phyloP scores from a whole-genome alignment of 2,113 vertebrate genomes.

The Xiphias gladius region DNA sequence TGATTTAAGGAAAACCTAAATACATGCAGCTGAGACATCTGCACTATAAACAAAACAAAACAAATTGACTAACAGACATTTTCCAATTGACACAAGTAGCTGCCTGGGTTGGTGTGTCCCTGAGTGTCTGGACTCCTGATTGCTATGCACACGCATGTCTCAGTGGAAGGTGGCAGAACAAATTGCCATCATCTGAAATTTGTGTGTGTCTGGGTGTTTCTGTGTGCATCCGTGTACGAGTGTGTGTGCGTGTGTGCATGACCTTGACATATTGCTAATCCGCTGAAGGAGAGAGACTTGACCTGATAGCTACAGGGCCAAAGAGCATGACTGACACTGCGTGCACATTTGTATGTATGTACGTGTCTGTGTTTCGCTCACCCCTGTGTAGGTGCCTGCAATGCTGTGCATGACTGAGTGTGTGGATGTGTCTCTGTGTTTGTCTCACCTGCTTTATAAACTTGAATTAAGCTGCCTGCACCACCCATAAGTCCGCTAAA shows the following conservation, averaged over 20 bases:
- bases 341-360: slow-evolving; percentile 54
- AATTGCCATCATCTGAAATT: slow-evolving; percentile 71
- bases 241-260: slow-evolving; percentile 19
- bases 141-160: slow-evolving; percentile 73
- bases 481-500: slow-evolving; percentile 44
- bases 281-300: slow-evolving; percentile 67
- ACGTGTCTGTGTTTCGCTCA: slow-evolving; percentile 20
- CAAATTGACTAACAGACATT: slow-evolving; percentile 48
- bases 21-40: slow-evolving; percentile 42
- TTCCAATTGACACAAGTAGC: slow-evolving; percentile 65
- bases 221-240: slow-evolving; percentile 10
- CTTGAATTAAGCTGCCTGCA: slow-evolving; percentile 31
- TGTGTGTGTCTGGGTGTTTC: slow-evolving; percentile 22
- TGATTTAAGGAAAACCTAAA: slow-evolving; percentile 56
- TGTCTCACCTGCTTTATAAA: slow-evolving; percentile 46
- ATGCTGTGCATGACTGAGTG: slow-evolving; percentile 24
- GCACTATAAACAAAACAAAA: slow-evolving; percentile 60
- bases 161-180: slow-evolving; percentile 73
- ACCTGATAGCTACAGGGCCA: slow-evolving; percentile 62
- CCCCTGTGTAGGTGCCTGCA: slow-evolving; percentile 29
- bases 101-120: slow-evolving; percentile 48
- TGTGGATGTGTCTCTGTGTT: slow-evolving; percentile 26
- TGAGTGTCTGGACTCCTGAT: slow-evolving; percentile 67
- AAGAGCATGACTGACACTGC: slow-evolving; percentile 55
- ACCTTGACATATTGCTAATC: slow-evolving; percentile 69